Percentiles rank a stretch among this genome's conserved stretches.
Conservation (phyloP, 2,888 invertebrate genomes). For the Amiota minor region DNA sequence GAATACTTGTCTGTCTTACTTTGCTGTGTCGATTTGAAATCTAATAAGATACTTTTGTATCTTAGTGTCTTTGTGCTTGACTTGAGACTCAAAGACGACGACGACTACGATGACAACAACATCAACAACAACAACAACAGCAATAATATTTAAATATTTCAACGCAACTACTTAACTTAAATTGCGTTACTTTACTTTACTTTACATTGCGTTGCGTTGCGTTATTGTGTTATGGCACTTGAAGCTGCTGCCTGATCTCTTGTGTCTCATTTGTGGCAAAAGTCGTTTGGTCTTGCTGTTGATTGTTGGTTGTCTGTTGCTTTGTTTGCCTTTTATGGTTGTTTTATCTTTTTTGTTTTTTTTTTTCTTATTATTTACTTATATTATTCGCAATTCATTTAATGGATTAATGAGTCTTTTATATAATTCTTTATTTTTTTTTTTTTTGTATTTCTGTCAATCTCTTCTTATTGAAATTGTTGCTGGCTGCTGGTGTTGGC, state of each 20-base stretch:
- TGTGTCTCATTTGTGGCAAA: no score
- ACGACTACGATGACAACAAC: no score
- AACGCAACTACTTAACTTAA: constrained; percentile 7
- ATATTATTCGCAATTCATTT: constrained; percentile 26
- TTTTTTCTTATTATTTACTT: not conserved
- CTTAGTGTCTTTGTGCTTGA: not conserved
- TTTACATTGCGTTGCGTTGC: not conserved
- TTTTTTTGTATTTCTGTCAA: constrained; percentile 18
- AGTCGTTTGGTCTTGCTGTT: no score
- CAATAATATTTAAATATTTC: no score
- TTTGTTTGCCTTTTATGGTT: constrained; percentile 23
- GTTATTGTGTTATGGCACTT: no score
- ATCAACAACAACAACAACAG: no score
- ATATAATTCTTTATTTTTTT: constrained; percentile 29
- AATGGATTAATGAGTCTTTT: constrained; percentile 37
- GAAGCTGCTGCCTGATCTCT: no score
- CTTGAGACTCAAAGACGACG: no score
- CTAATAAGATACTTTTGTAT: constrained; percentile 4
- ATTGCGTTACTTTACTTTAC: not conserved
- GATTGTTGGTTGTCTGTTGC: not conserved
- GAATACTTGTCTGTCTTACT: not conserved
- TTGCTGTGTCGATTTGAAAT: not conserved
- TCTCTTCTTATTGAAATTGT: constrained; percentile 25
- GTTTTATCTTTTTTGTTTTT: not conserved
- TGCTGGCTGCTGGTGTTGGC: not conserved